Evolutionary conservation across 2,888 invertebrate genomes (phyloP).

Genomic region (Yponomeuta sedellus): DNA sequence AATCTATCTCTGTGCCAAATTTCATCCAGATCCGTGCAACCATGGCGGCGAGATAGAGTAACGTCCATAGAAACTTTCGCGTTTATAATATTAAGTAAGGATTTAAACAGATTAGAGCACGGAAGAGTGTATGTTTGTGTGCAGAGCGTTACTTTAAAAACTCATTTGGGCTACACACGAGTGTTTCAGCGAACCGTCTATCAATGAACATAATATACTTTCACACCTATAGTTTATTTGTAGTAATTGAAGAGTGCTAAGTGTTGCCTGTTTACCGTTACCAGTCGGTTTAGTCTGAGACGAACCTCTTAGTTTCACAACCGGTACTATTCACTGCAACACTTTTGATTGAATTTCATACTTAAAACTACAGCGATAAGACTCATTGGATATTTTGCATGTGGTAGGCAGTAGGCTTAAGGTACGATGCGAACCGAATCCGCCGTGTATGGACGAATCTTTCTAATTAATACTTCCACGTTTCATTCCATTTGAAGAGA

Average conservation of each 20-base stretch:
- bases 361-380: not conserved
- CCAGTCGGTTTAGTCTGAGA: not conserved
- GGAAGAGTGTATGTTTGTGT: no score
- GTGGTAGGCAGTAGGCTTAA: not conserved
- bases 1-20: no score
- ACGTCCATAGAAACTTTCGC: no score
- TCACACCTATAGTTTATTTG: not conserved
- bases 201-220: not conserved
- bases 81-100: no score
- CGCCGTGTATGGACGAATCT: conserved; percentile 31
- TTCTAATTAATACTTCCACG: conserved; percentile 35
- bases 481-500: conserved; percentile 27
- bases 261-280: conserved; percentile 11
- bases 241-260: conserved; percentile 10
- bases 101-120: no score
- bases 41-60: no score
- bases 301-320: conserved; percentile 12
- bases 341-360: not conserved
- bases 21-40: no score
- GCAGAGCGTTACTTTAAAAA: not conserved
- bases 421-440: conserved; percentile 1
- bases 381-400: not conserved
- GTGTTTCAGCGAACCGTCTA: not conserved
- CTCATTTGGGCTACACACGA: not conserved
- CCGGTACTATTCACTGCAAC: not conserved